Conservation (phyloP, 2,888 invertebrate genomes). For the Rhagium mordax region DNA sequence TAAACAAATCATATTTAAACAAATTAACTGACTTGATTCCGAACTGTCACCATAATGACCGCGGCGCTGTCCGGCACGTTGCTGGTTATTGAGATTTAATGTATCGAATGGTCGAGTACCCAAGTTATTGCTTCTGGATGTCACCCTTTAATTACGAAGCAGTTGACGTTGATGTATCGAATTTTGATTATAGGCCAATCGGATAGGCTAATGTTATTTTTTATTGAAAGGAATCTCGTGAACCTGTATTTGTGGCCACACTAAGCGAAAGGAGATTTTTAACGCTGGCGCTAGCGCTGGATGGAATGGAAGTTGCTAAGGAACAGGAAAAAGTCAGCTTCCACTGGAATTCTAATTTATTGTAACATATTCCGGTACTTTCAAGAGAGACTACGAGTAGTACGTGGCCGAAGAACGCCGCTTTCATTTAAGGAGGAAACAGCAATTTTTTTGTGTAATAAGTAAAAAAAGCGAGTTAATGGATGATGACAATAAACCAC, state of each 20-base stretch:
- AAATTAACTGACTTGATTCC: neutral
- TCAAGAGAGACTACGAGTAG: neutral
- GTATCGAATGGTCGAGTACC: neutral
- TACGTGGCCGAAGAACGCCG: no score
- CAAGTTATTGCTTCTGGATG: conserved; percentile 23
- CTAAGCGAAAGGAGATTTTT: neutral
- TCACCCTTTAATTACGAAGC: conserved; percentile 31
- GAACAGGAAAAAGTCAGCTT: neutral
- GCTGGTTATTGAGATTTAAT: conserved; percentile 13
- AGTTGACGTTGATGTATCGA: conserved; percentile 31
- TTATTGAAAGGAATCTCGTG: neutral
- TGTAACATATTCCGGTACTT: neutral
- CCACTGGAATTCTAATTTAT: neutral
- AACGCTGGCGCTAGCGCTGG: no score
- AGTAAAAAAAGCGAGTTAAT: neutral
- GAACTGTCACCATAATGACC: neutral
- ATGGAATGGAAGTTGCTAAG: no score
- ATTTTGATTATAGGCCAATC: conserved; percentile 29
- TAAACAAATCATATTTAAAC: neutral
- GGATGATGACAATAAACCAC: neutral
- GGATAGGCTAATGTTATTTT: conserved; percentile 5
- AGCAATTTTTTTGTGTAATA: neutral
- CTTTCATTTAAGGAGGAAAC: neutral
- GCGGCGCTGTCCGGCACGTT: neutral
- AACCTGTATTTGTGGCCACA: neutral